Percentiles rank a stretch among this genome's conserved stretches.
phyloP scores from a whole-genome alignment of 2,888 invertebrate genomes.

The Mechanitis messenoides region DNA sequence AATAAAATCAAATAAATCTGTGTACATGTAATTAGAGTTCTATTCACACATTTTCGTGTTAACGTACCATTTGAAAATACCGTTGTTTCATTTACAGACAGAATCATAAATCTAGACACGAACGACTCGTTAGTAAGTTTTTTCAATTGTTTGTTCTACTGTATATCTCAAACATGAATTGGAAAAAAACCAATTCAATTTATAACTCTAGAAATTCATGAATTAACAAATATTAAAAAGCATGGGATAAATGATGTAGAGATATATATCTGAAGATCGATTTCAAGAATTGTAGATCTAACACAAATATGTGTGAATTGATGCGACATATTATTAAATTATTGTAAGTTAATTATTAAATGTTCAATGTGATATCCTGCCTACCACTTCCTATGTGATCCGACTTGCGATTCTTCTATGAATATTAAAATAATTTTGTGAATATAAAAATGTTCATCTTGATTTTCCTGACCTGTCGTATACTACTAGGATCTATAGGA shows the following conservation, averaged over 20 bases:
- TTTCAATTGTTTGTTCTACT: no score
- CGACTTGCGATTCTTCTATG: conserved; percentile 54
- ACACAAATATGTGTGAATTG: conserved; percentile 24
- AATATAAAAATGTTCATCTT: conserved; percentile 23
- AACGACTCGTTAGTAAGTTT: no score
- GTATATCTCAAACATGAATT: no score
- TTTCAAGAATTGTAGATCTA: not conserved
- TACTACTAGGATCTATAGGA: no score
- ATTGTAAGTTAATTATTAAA: conserved; percentile 50
- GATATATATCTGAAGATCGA: no score
- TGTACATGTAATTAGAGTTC: conserved; percentile 12
- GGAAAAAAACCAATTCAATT: no score
- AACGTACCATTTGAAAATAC: not conserved
- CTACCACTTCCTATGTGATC: conserved; percentile 69
- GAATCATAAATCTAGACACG: no score
- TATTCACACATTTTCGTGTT: conserved; percentile 22
- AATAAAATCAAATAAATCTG: conserved; percentile 17
- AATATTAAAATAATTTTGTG: conserved; percentile 65
- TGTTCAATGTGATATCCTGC: conserved; percentile 76
- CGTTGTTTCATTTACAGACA: no score
- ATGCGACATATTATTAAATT: conserved; percentile 19
- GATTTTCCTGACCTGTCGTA: no score
- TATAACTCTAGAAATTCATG: no score
- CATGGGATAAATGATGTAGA: no score
- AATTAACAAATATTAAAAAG: no score